Evolutionary conservation across 2,888 invertebrate species (phyloP), one percentile per base, ranked within the genome.

Genomic region (Lasioglossum morio): DNA sequence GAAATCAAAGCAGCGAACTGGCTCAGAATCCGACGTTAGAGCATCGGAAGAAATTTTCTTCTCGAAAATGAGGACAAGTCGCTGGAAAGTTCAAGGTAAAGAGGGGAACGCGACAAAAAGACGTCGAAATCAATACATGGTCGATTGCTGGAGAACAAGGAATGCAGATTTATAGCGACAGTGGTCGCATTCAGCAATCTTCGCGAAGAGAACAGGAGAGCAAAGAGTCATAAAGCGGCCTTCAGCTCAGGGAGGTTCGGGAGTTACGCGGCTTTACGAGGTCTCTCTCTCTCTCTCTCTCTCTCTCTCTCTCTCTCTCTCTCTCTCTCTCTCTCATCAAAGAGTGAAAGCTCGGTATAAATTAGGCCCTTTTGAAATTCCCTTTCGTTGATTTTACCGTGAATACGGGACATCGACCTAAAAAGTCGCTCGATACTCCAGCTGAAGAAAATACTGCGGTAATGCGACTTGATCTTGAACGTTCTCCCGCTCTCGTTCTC

Each of bases 281-380:
- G 2, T 63, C 27, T 7, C 63, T 16, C 46, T 46, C 46, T 46
- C 77, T 16, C 46, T 46, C 46, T 46, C 77, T 16, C 46, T 46
- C 46, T 46, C 73, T 16, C 46, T 46, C 16, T 46, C 77, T 16
- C 16, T 46, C 46, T 46, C 73, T 16, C 46, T 46, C 16, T 46
- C 77, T 34, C 34, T 34, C 30, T 30, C 7, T 14, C 0, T 16
- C 46, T 46, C 46, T 46, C 77, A 60, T 81, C 70, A 27, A 23
- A 63, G 73, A 77, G 73, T 60, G 81, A 77, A 40, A 84, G 73
- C 76, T 70, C 79, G 72, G 81, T 79, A 82, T 84, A 79, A 87
- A 87, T 87, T 87, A 76, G 77, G 14, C 77, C 72, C 76, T 75
- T 87, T 80, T 80, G 72, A 84, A 82, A 84, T 72, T 60, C 87